Evolutionary conservation across 2,888 invertebrate species (phyloP).

Genomic region (Lamproptera curius): DNA sequence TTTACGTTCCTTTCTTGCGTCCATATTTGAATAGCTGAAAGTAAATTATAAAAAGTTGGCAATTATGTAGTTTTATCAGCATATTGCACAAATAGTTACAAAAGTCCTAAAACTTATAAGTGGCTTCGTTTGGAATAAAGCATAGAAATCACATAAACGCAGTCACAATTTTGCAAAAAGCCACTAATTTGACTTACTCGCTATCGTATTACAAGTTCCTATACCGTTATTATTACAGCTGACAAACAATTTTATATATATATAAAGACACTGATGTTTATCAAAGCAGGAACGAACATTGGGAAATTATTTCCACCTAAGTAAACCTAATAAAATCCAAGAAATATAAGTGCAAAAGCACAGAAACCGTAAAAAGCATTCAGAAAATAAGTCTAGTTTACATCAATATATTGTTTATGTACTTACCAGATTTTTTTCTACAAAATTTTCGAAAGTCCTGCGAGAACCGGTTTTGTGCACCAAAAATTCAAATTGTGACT

Average conservation of each 20-base stretch:
- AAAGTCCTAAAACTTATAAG: too few species aligned
- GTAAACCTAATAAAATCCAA: conserved; percentile 16
- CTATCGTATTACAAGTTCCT: too few species aligned
- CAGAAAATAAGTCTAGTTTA: conserved; percentile 21
- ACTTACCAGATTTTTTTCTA: conserved; percentile 18
- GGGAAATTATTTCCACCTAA: conserved; percentile 16
- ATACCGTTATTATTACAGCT: conserved; percentile 20
- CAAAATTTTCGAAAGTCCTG: conserved; percentile 12
- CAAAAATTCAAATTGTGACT: conserved; percentile 18
- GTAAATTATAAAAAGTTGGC: too few species aligned
- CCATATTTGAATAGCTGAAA: too few species aligned
- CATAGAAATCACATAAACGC: conserved; percentile 27
- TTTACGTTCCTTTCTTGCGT: conserved; percentile 12
- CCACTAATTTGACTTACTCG: conserved; percentile 7
- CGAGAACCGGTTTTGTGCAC: conserved; percentile 16
- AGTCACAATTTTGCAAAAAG: conserved; percentile 17
- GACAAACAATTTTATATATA: conserved; percentile 21
- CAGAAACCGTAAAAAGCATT: conserved; percentile 17
- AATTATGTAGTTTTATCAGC: too few species aligned
- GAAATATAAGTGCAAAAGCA: conserved; percentile 16
- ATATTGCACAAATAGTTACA: too few species aligned
- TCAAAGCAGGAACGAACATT: conserved; percentile 22
- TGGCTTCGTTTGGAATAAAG: too few species aligned
- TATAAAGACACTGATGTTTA: conserved; percentile 21
- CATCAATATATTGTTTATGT: conserved; percentile 17